Evolutionary conservation across 2,888 invertebrate genomes (phyloP), one percentile per base, ranked within the genome.

Genomic region (Ophioninae sp.): DNA sequence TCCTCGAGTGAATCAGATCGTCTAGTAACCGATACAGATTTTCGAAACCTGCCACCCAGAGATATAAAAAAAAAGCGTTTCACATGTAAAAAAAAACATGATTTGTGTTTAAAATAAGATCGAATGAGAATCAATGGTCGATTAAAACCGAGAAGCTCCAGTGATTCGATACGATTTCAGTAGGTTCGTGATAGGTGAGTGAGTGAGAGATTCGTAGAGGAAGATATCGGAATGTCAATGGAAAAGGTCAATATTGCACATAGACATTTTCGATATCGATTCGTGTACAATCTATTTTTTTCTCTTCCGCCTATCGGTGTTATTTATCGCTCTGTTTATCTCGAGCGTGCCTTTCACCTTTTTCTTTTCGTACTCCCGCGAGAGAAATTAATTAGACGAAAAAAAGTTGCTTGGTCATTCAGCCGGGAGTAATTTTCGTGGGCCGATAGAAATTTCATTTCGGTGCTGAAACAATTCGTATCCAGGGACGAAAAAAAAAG

Each of bases 351-450:
- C 2, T 44, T 22, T 20, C 58, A 6, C 41, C 72, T 51, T 77
- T 73, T 61, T 67, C 73, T 68, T 68, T 72, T 51, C 51, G 30
- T 51, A 17, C 56, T 7, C 37, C 56, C n/a, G 9, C 20, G 59
- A 59, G 8, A 22, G 20, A 59, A 59, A 59, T 20, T 59, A 59
- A 59, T 59, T 20, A 22, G 22, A 56, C n/a, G 68, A 37, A 51
- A 69, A 69, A 77, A 65, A 78, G 44, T 82, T 65, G 75, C 79
- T 67, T 17, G 67, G 44, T 79, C 79, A 68, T 75, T 82, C 79
- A 65, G 59, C 71, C 64, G 69, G n/a, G 71, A 79, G 65, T 69
- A 23, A 75, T 64, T 82, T 74, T 73, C 72, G 72, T 69, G 39
- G 44, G 10, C 44, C 51, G 37, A 67, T 44, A 44, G 22, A 65